phyloP scores from a whole-genome alignment of 2,888 invertebrate species.

The Dynastes grantii region DNA sequence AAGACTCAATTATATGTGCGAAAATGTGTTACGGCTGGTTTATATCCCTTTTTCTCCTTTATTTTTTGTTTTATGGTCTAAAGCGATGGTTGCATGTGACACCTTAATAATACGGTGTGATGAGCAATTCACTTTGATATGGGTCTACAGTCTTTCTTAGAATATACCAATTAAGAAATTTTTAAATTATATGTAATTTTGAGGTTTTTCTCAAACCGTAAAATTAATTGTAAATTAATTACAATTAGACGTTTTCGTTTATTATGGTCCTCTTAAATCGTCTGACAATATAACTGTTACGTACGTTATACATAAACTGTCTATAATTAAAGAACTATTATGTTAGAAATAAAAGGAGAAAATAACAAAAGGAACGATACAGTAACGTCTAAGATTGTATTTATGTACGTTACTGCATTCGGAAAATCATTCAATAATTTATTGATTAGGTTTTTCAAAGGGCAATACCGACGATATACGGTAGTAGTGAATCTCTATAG shows the following conservation, averaged over 20 bases:
- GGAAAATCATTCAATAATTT: slow-evolving; percentile 43
- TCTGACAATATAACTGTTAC: slow-evolving; percentile 28
- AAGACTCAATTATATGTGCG: slow-evolving; percentile 37
- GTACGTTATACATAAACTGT: slow-evolving; percentile 1
- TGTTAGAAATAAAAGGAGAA: not conserved
- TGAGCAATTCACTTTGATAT: slow-evolving; percentile 66
- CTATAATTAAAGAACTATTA: slow-evolving; percentile 24
- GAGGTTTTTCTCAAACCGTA: slow-evolving; percentile 57
- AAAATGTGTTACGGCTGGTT: slow-evolving; percentile 37
- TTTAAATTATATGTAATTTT: slow-evolving; percentile 68
- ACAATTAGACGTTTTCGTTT: slow-evolving; percentile 55
- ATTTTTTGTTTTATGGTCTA: slow-evolving; percentile 43
- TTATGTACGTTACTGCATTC: not conserved
- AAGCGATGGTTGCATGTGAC: slow-evolving; percentile 61
- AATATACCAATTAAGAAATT: slow-evolving; percentile 68
- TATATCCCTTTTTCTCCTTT: slow-evolving; percentile 4
- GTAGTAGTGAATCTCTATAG: slow-evolving; percentile 61
- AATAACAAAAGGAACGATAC: slow-evolving; percentile 1
- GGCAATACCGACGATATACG: slow-evolving; percentile 51
- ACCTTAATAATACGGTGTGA: slow-evolving; percentile 66
- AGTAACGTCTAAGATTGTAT: not conserved
- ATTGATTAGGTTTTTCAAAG: slow-evolving; percentile 52
- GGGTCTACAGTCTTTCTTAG: slow-evolving; percentile 66
- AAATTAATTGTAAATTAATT: slow-evolving; percentile 65
- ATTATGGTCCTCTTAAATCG: slow-evolving; percentile 45